phyloP scores from a whole-genome alignment of 2,888 invertebrate species.

The Anorthoa munda region DNA sequence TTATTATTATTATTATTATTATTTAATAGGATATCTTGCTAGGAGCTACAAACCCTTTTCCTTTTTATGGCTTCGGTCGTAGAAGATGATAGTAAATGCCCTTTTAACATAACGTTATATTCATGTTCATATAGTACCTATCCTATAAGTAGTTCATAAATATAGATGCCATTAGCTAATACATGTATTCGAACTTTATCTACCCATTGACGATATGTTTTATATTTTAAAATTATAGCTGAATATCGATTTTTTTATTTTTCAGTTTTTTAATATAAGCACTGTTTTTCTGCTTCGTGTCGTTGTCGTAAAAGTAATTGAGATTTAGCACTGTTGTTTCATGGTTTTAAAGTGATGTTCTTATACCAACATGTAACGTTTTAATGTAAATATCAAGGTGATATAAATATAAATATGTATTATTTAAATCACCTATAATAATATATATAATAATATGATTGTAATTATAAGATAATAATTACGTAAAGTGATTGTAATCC shows the following conservation, averaged over 20 bases:
- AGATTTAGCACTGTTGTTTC: neutral
- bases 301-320: too few species aligned
- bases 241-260: too few species aligned
- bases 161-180: neutral
- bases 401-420: too few species aligned
- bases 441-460: too few species aligned
- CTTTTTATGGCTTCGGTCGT: slow-evolving; percentile 32
- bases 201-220: too few species aligned
- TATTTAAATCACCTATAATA: too few species aligned
- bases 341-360: neutral
- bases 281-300: too few species aligned
- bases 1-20: too few species aligned
- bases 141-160: neutral
- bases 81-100: neutral
- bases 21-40: slow-evolving; percentile 9
- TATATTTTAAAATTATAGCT: too few species aligned
- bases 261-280: too few species aligned
- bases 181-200: too few species aligned
- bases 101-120: slow-evolving; percentile 19
- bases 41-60: slow-evolving; percentile 23
- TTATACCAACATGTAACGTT: neutral
- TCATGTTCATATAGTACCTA: neutral
- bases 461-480: neutral
- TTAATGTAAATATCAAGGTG: neutral
- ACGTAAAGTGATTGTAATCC: neutral